A percentile compares a stretch with the other conserved stretches of the same genome.
These are phyloP conservation scores for Corvus cornix DNA, from an alignment of 2,113 vertebrate species.

Conservation along the genomic window DNA sequence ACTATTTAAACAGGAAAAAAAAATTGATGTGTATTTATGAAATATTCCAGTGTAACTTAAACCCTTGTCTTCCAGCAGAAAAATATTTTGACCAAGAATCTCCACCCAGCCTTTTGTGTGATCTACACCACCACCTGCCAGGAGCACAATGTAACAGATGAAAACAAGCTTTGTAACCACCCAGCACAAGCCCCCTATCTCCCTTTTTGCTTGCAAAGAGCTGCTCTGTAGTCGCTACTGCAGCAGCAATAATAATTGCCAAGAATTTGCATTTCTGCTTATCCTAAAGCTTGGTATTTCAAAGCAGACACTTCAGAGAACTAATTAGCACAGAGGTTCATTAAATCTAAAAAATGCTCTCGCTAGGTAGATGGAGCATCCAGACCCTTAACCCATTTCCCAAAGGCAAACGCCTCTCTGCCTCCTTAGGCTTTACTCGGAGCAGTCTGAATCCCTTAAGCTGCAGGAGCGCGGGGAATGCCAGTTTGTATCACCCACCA, in stretches of 20 bases:
- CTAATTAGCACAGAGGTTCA: slow-evolving; percentile 22
- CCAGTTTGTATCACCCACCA: not conserved
- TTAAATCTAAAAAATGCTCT: not conserved
- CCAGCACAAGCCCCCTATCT: rapidly evolving
- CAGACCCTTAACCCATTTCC: not conserved
- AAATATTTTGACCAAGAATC: not conserved
- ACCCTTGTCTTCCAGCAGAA: not conserved
- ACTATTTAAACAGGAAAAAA: not conserved
- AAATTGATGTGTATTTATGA: not conserved
- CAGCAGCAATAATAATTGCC: not conserved
- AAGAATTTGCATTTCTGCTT: slow-evolving; percentile 30
- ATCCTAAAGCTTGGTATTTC: not conserved
- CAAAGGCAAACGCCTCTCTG: not conserved
- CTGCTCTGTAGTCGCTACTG: not conserved
- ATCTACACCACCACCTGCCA: not conserved
- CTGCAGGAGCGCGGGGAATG: not conserved
- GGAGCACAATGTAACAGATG: not conserved
- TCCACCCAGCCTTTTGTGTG: not conserved
- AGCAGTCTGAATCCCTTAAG: not conserved
- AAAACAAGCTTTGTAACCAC: not conserved
- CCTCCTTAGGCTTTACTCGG: not conserved
- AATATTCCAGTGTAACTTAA: not conserved
- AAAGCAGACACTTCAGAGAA: slow-evolving; percentile 1
- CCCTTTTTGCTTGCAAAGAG: not conserved
- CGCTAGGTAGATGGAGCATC: not conserved